Evolutionary conservation across 2,113 vertebrate species (phyloP), one percentile per base, ranked within the genome.

Genomic region (Rousettus leschenaultii): DNA sequence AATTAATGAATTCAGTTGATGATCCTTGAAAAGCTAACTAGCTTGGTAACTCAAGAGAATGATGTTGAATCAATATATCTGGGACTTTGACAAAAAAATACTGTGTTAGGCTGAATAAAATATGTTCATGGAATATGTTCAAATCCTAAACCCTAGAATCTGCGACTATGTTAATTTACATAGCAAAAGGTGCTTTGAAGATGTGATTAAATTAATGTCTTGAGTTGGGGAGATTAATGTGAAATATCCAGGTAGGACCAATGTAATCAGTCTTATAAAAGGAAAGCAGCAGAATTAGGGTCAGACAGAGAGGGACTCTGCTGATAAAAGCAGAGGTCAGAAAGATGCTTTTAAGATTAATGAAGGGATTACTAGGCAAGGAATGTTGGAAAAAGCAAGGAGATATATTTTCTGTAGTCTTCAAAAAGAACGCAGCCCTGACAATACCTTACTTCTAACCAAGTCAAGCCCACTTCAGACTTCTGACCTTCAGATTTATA

Each of bases 1-100:
- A 77, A 95, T 80, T 68, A 83, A 65, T 57, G 57, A n/a, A 85
- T 90, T 88, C 59, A 53, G 65, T 30, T 92, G 70, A 45, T 87
- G 26, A 83, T 40, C 24, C 51, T 84, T 87, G 74, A 80, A 96
- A 95, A 61, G 28, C 28, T 92, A 74, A 92, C 2, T 21, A 92
- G 35, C 28, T 9, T 88, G 21, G 85, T 57, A 97, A 93, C 48
- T 84, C 24, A 95, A 59, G 35, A 51, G 22, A n/a, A 53, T 68
- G 18, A 40, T 94, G 30, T 89, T 89, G 33, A 97, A 92, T 14
- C 28, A 45, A 6, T 63, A 83, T 79, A 18, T 83, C 66, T 95
- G 43, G 16, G 16, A 96, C 86, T 91, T 91, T 24, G n/a, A 55
- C 26, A n/a, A 86, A 48, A n/a, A 86, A 35, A 26, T 45, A 38